phyloP scores from a whole-genome alignment of 2,888 invertebrate species.

The Drosophila falleni region DNA sequence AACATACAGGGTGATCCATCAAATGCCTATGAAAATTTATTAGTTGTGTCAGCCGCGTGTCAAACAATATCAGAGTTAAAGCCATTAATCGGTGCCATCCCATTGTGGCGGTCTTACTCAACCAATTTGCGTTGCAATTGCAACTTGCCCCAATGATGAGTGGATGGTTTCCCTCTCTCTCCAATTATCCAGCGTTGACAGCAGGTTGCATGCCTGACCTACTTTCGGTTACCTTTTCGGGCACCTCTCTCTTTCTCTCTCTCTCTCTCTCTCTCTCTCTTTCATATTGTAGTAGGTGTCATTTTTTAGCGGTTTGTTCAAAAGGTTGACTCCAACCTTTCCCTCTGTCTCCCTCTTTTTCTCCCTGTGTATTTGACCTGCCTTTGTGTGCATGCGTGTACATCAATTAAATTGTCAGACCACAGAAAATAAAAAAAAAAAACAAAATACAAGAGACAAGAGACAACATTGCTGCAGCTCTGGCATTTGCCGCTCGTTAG shows the following conservation, averaged over 20 bases:
- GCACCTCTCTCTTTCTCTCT: constrained; percentile 2
- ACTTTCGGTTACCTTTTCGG: constrained; percentile 61
- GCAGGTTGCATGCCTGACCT: constrained; percentile 78
- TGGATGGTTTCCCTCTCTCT: constrained; percentile 47
- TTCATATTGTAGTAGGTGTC: constrained; percentile 61
- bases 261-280: not conserved
- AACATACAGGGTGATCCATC: constrained; percentile 53
- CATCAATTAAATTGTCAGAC: constrained; percentile 76
- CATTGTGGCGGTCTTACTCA: constrained; percentile 16
- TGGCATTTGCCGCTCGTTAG: constrained; percentile 72
- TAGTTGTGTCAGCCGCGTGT: constrained; percentile 76
- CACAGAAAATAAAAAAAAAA: constrained; percentile 34
- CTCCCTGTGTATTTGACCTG: constrained; percentile 16
- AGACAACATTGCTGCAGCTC: constrained; percentile 46
- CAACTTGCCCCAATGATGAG: constrained; percentile 43
- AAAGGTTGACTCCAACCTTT: constrained; percentile 52
- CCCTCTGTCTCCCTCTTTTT: constrained; percentile 2
- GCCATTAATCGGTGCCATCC: constrained; percentile 64
- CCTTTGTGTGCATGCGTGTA: constrained; percentile 58
- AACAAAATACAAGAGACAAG: constrained; percentile 16
- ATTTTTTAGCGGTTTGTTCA: constrained; percentile 75
- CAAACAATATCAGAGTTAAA: constrained; percentile 72
- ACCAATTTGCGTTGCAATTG: constrained; percentile 42
- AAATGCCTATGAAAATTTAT: constrained; percentile 61
- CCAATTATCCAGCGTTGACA: constrained; percentile 73